Evolutionary conservation across 2,797 vertebrate species (phyloP).

Genomic region (Sebastes ruberrimus): DNA sequence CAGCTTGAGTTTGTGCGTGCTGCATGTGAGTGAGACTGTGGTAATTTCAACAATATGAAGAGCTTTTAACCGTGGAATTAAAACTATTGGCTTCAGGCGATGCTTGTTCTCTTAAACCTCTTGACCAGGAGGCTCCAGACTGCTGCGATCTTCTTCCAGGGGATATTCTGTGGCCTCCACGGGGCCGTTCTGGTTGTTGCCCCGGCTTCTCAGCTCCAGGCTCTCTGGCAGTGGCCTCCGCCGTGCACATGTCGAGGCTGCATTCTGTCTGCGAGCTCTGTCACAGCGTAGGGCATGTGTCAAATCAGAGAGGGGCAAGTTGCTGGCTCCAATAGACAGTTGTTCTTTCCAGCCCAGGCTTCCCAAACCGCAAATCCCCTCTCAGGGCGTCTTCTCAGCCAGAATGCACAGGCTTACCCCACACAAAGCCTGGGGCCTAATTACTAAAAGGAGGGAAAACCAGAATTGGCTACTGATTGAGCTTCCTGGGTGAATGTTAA

Average conservation of each 20-base stretch:
- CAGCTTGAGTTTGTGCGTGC: slow-evolving; percentile 55
- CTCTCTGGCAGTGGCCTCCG: slow-evolving; percentile 46
- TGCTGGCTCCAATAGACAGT: slow-evolving; percentile 67
- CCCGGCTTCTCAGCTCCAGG: slow-evolving; percentile 38
- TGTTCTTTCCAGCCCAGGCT: slow-evolving; percentile 75
- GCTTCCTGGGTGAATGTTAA: slow-evolving; percentile 81
- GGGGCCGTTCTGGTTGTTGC: slow-evolving; percentile 42
- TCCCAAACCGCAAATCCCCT: slow-evolving; percentile 78
- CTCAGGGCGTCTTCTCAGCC: slow-evolving; percentile 76
- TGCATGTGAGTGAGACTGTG: slow-evolving; percentile 42
- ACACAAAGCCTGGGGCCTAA: slow-evolving; percentile 70
- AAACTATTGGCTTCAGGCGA: slow-evolving; percentile 50
- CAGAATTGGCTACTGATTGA: slow-evolving; percentile 76
- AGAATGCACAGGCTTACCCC: slow-evolving; percentile 72
- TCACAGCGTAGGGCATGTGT: slow-evolving; percentile 70
- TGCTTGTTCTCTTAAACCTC: slow-evolving; percentile 48
- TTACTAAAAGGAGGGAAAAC: slow-evolving; percentile 69
- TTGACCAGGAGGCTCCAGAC: slow-evolving; percentile 73
- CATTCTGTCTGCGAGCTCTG: slow-evolving; percentile 65
- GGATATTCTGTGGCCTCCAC: slow-evolving; percentile 53
- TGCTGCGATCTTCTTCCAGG: slow-evolving; percentile 61
- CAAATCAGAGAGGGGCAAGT: slow-evolving; percentile 71
- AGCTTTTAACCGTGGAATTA: slow-evolving; percentile 57
- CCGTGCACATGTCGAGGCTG: slow-evolving; percentile 48
- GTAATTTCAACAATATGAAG: slow-evolving; percentile 62